Evolutionary conservation across 1,140 invertebrate genomes (phyloP).

Genomic region (Neuroterus valhalla): DNA sequence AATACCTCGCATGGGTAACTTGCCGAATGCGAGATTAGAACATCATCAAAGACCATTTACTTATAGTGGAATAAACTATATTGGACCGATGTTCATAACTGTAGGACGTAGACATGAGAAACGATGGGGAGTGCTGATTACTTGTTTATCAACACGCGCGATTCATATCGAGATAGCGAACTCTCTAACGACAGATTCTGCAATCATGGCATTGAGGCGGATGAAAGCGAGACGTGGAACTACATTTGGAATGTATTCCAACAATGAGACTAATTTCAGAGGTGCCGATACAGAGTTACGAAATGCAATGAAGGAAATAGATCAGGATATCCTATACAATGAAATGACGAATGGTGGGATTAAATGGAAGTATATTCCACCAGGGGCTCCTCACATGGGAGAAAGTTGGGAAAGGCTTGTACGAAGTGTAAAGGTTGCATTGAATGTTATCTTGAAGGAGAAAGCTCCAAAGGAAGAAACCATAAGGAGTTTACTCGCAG

Average conservation of each 20-base stretch:
- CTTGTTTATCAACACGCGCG: too few relatives aligned
- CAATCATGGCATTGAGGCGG: too few relatives aligned
- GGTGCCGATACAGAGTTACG: neutral
- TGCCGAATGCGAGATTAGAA: too few relatives aligned
- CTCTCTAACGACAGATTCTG: too few relatives aligned
- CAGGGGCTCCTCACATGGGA: conserved; percentile 52
- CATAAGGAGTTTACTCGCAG: conserved; percentile 48
- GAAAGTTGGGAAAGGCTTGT: conserved; percentile 56
- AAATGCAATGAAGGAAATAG: neutral
- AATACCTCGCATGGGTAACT: neutral
- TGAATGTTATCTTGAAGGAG: conserved; percentile 33
- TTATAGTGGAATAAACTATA: too few relatives aligned
- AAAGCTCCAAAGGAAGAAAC: conserved; percentile 36
- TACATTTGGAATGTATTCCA: neutral
- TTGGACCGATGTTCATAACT: too few relatives aligned
- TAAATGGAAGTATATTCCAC: conserved; percentile 53
- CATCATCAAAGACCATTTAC: too few relatives aligned
- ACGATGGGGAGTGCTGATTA: too few relatives aligned
- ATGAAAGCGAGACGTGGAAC: conserved; percentile 48
- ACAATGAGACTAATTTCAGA: neutral
- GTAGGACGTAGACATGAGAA: too few relatives aligned
- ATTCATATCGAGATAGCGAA: too few relatives aligned
- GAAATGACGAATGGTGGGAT: neutral
- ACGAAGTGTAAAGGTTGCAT: conserved; percentile 43
- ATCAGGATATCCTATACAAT: neutral